Conservation (phyloP, 1,140 invertebrate species). For the Tetramorium parvispinum region DNA sequence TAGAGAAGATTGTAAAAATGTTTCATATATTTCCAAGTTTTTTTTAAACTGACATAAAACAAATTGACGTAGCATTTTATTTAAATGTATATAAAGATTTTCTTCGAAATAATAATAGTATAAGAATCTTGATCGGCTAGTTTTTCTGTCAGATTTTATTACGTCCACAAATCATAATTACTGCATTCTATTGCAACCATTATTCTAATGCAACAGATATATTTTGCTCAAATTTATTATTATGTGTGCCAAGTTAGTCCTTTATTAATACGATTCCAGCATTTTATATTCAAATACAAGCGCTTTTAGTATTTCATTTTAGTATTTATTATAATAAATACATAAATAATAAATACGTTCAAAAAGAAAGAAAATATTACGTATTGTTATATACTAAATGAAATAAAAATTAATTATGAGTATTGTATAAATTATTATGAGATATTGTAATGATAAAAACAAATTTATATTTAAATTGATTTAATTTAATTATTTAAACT, state of each 20-base stretch:
- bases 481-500: background rate
- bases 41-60: background rate
- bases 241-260: background rate
- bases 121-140: background rate
- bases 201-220: background rate
- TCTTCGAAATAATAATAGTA: background rate
- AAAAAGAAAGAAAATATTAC: background rate
- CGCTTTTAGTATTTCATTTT: background rate
- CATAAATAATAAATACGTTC: background rate
- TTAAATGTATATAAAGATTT: background rate
- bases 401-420: background rate
- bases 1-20: background rate
- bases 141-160: background rate
- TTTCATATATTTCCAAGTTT: background rate
- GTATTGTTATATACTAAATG: background rate
- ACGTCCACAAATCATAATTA: background rate
- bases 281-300: background rate
- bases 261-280: background rate
- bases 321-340: background rate
- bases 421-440: conserved; percentile 4
- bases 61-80: background rate
- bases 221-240: background rate
- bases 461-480: background rate
- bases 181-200: too few relatives aligned
- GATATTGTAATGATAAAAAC: background rate